phyloP scores from a whole-genome alignment of 2,797 vertebrate species.

The Falco peregrinus region DNA sequence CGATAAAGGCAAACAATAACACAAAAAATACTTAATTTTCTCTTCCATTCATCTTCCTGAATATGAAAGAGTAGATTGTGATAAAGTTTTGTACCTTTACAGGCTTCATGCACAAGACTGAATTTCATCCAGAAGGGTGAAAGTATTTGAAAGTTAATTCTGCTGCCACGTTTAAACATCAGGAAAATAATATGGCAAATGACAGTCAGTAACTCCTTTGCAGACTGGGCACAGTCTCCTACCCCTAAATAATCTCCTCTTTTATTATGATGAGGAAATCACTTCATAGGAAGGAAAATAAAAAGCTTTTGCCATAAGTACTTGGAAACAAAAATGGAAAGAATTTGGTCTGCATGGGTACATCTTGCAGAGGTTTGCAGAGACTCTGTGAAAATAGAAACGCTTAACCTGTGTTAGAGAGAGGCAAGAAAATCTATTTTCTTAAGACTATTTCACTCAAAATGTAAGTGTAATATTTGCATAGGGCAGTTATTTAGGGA shows the following conservation, averaged over 20 bases:
- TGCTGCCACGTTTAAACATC: neutral
- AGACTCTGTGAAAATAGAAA: neutral
- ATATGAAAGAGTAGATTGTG: neutral
- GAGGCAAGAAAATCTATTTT: neutral
- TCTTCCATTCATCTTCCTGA: neutral
- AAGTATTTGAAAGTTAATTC: constrained; percentile 19
- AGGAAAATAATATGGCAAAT: constrained; percentile 1
- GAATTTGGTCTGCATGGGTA: neutral
- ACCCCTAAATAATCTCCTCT: neutral
- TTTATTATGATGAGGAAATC: neutral
- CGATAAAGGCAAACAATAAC: neutral
- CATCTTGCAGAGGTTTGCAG: neutral
- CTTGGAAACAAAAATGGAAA: neutral
- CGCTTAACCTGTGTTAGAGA: neutral
- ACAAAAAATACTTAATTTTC: neutral
- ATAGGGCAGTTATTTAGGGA: neutral
- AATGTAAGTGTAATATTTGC: neutral
- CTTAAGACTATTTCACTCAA: neutral
- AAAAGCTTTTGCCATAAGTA: neutral
- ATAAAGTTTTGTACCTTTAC: neutral
- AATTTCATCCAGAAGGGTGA: neutral
- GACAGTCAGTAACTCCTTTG: neutral
- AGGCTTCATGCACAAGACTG: neutral
- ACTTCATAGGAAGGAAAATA: neutral
- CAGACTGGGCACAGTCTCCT: neutral